Base-by-base conservation (phyloP, 2,113 vertebrate genomes). In the Dasyornis broadbenti region DNA sequence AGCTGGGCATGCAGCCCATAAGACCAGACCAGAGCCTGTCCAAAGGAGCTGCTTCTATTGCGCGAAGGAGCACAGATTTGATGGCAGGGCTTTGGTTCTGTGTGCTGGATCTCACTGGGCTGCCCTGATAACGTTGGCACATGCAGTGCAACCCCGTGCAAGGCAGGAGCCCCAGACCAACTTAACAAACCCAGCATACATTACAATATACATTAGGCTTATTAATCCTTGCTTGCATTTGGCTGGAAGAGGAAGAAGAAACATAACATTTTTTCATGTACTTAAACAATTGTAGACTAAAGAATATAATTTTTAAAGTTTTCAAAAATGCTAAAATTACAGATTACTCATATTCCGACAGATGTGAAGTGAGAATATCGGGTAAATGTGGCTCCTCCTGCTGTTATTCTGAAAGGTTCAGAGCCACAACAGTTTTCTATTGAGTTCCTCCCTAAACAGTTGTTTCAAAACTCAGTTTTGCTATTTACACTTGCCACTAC, bases 401-500 rank as follows among this genome's bases (percentile, higher is more conserved):
- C 47, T 68, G 52, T 31, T 73, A 26, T 44, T 40, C 64, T 72
- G 69, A 71, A 68, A 75, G 53, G 44, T 35, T 54, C 50, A 69
- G n/a, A 70, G 71, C 11, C 37, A 20, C 63, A 88, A 53, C 7
- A 91, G 49, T 87, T 95, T 85, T 88, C 94, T 92, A 42, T 7
- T 31, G 30, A 84, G 68, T 35, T 35, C 68, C 44, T 82, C 54
- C 81, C 79, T 86, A 42, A 91, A 66, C 93, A 97, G 86, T 75
- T 96, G 94, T 66, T 93, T 94, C 77, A 63, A 45, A 81, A 82
- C 64, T 54, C 49, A 17, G 79, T 86, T 95, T 91, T 81, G 79
- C 81, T 82, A 82, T 89, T 96, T 93, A 94, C 92, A 92, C 50
- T 91, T 95, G 94, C 80, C 84, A 94, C 47, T 39, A 49, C 0